Evolutionary conservation across 2,797 vertebrate species (phyloP), one percentile per base, ranked within the genome.

Genomic region (Syngnathus acus): DNA sequence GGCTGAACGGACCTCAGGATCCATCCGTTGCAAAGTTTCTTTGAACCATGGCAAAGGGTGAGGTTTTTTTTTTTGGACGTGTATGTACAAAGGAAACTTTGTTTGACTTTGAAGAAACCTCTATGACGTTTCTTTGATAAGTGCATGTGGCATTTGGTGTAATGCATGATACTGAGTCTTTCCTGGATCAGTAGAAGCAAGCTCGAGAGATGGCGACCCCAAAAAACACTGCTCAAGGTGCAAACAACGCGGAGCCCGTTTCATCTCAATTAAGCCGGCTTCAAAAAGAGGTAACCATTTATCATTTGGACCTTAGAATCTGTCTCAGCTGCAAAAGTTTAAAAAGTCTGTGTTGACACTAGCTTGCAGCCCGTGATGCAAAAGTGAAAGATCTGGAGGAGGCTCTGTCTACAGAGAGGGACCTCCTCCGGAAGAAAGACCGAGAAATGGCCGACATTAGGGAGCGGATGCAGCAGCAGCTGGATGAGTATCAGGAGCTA

Each of bases 401-500:
- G 1, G 83, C 93, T 0, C 70, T 97, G 82, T 83, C 92, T 14
- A 86, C 95, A 2, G 96, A 98, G 76, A 88, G 94, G 0, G 97
- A 98, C 8, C 85, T 93, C 69, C 85, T 98, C 19, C 89, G 92
- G 0, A 95, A 97, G 0, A 99, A 98, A 76, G 97, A 99, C 63
- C 75, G 92, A 38, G 96, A 98, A 85, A 98, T 98, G 95, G 91
- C 93, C 0, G 95, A 98, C 26, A 97, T 99, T 91, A 86, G 95
- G 74, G 94, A 95, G 0, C 88, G 87, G 72, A 98, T 99, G 97
- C 96, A 98, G 76, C 93, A 93, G 82, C 96, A 98, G 89, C 90
- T 99, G 81, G 96, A 98, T 0, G 96, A 98, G 79, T 98, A 99
- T 75, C 95, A 98, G 90, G 95, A 95, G 85, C 92, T 99, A 50